A percentile compares a stretch with the other conserved stretches of the same genome.
phyloP scores from a whole-genome alignment of 2,888 invertebrate genomes.

The Prenolepis imparis region DNA sequence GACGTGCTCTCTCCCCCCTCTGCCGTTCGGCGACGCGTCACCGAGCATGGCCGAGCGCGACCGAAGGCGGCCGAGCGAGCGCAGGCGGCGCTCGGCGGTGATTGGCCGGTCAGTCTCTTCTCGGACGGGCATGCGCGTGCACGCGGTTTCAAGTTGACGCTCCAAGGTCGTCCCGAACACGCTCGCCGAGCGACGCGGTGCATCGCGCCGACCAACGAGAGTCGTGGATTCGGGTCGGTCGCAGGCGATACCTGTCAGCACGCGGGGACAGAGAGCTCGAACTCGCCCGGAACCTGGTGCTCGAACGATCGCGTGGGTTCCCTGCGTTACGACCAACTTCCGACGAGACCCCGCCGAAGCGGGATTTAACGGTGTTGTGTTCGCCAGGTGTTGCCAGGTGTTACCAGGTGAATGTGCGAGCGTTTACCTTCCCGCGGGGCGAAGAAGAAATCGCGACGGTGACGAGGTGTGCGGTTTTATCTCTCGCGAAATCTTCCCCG shows the following conservation, averaged over 20 bases:
- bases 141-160: conserved; percentile 20
- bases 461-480: background rate
- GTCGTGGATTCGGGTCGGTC: background rate
- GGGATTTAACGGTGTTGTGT: conserved; percentile 35
- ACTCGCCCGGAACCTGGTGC: background rate
- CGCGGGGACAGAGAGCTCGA: background rate
- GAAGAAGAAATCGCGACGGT: background rate
- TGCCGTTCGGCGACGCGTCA: too few relatives aligned
- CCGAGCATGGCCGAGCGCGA: background rate
- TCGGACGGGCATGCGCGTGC: conserved; percentile 31
- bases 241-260: background rate
- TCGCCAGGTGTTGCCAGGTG: conserved; percentile 53
- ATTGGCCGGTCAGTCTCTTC: conserved; percentile 32
- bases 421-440: background rate
- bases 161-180: background rate
- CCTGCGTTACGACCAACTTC: background rate
- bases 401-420: conserved; percentile 49
- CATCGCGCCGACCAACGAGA: background rate
- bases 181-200: conserved; percentile 25
- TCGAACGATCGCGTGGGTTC: background rate
- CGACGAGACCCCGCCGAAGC: background rate
- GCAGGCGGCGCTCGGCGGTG: conserved; percentile 4
- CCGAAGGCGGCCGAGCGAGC: background rate
- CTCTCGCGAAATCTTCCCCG: background rate
- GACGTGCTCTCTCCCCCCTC: too few relatives aligned